Percentiles rank a stretch among this genome's conserved stretches.
Evolutionary conservation across 1,140 invertebrate genomes (phyloP).

Genomic region (Phenacoccus solenopsis): DNA sequence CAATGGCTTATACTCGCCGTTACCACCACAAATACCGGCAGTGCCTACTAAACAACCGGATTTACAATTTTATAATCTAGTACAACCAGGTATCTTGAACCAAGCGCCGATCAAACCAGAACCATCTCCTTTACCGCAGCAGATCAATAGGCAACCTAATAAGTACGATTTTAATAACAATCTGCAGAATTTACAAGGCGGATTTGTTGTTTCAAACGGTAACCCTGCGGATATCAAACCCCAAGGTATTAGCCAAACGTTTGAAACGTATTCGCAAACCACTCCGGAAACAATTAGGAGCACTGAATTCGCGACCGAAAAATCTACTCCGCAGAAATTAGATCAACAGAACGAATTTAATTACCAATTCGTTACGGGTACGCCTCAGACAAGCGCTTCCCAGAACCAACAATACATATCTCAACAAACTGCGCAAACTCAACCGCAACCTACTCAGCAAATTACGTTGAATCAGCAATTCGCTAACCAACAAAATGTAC

Average conservation of each 20-base stretch:
- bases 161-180: background rate
- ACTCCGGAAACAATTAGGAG: background rate
- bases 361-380: conserved; percentile 21
- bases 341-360: background rate
- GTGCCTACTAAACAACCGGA: background rate
- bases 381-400: conserved; percentile 36
- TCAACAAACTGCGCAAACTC: conserved; percentile 31
- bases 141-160: background rate
- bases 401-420: conserved; percentile 21
- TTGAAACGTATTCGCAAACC: background rate
- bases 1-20: background rate
- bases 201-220: background rate
- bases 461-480: conserved; percentile 20
- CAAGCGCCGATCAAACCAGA: background rate
- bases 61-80: background rate
- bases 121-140: background rate
- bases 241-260: background rate
- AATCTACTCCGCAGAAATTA: background rate
- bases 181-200: background rate
- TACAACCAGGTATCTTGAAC: background rate
- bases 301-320: background rate
- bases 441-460: conserved; percentile 31
- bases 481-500: conserved; percentile 6
- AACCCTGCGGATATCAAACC: background rate
- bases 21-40: background rate